These are phyloP conservation scores for Acanthiza pusilla DNA, from an alignment of 2,797 vertebrate genomes.

Conservation along the genomic window DNA sequence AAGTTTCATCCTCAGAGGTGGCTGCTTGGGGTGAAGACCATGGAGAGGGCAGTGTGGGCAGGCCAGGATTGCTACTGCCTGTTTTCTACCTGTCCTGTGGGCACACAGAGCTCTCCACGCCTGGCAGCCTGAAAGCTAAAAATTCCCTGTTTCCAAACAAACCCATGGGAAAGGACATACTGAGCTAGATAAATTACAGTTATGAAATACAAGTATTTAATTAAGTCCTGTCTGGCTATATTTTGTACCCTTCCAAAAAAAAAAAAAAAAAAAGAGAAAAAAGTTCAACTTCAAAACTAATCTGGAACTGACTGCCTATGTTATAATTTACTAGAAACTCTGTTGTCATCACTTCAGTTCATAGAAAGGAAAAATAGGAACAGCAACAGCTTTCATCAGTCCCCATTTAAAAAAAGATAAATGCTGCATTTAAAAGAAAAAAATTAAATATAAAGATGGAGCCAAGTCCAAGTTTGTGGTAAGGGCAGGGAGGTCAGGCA, in stretches of 20 bases:
- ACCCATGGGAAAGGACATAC: conserved; percentile 24
- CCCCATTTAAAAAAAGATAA: not conserved
- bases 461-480: not conserved
- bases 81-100: not conserved
- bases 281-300: conserved; percentile 4
- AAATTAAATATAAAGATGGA: not conserved
- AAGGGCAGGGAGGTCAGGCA: not conserved
- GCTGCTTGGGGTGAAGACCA: not conserved
- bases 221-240: conserved; percentile 46
- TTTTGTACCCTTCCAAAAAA: not conserved
- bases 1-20: not conserved
- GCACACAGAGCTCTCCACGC: not conserved
- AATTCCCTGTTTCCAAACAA: not conserved
- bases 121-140: not conserved
- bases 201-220: conserved; percentile 59
- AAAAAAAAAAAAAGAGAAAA: not conserved
- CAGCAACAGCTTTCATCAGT: not conserved
- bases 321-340: conserved; percentile 59
- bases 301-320: conserved; percentile 31
- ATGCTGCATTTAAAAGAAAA: not conserved
- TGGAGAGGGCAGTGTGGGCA: not conserved
- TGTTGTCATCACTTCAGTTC: conserved; percentile 62
- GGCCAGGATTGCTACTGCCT: not conserved
- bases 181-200: conserved; percentile 39
- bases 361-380: conserved; percentile 45